Percentiles rank a stretch among this genome's conserved stretches.
These are phyloP conservation scores for Onthophagus sagittarius DNA, from an alignment of 2,888 invertebrate genomes.

Conservation along the genomic window DNA sequence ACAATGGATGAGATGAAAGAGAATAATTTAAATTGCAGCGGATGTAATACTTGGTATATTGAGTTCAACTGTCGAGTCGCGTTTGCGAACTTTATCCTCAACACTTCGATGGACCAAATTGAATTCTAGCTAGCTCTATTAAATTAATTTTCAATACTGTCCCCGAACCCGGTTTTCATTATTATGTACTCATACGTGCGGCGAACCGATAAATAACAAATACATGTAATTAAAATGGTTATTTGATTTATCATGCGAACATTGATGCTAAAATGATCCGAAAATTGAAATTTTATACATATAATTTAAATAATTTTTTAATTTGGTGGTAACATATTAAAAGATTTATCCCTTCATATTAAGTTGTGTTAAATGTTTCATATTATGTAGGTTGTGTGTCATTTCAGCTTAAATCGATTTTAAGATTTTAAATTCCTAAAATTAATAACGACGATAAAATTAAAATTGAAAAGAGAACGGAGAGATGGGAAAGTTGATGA, in stretches of 20 bases:
- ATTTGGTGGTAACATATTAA: too few species aligned
- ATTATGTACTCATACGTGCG: neutral
- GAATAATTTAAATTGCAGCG: neutral
- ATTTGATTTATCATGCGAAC: neutral
- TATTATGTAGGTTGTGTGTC: too few species aligned
- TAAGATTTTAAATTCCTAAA: too few species aligned
- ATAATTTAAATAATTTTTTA: too few species aligned
- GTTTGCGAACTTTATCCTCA: neutral
- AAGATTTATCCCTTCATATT: too few species aligned
- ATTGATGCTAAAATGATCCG: neutral
- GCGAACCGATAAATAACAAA: neutral
- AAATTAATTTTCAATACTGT: neutral
- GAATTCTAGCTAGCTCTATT: neutral
- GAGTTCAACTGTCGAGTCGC: neutral
- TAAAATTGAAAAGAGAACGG: neutral
- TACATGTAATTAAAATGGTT: neutral
- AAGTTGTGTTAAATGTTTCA: too few species aligned
- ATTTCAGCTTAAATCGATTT: too few species aligned
- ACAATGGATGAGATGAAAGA: neutral
- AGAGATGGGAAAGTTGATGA: neutral
- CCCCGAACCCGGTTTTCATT: neutral
- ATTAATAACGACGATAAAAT: neutral
- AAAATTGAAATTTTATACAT: too few species aligned
- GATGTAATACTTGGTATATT: neutral
- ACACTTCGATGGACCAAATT: neutral